A percentile compares a stretch with the other conserved stretches of the same genome.
Conservation (phyloP, 1,140 invertebrate species). For the Pogonomyrmex californicus region DNA sequence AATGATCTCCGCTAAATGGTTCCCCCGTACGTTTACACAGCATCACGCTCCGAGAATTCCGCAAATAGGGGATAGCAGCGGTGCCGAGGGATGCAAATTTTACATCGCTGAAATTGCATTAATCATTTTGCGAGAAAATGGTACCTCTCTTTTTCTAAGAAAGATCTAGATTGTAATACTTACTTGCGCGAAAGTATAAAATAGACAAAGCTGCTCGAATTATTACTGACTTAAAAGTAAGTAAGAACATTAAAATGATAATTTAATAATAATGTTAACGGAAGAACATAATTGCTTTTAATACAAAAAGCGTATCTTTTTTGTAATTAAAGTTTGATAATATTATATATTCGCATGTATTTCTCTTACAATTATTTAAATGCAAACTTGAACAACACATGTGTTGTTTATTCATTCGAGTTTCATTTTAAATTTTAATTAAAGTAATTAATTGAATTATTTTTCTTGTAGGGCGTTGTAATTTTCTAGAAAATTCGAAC, state of each 20-base stretch:
- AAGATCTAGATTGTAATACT: background rate
- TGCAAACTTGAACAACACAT: background rate
- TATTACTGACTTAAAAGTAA: background rate
- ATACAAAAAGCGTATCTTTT: background rate
- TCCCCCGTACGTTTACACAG: conserved; percentile 43
- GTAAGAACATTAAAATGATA: background rate
- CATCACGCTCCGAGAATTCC: conserved; percentile 69
- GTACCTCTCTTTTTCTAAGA: conserved; percentile 7
- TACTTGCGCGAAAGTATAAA: background rate
- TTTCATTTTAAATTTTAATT: conserved; percentile 30
- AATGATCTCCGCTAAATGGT: conserved; percentile 63
- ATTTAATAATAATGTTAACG: background rate
- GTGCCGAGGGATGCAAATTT: conserved; percentile 40
- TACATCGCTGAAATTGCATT: conserved; percentile 27
- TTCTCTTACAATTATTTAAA: conserved; percentile 13
- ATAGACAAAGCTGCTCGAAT: background rate
- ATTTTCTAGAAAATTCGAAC: background rate
- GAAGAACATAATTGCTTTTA: background rate
- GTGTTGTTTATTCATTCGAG: background rate
- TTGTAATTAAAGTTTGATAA: background rate
- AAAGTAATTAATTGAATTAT: background rate
- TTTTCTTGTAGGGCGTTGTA: background rate
- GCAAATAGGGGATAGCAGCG: conserved; percentile 65
- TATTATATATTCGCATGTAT: background rate
- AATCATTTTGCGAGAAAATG: background rate